Percentiles rank a stretch among this genome's conserved stretches.
These are phyloP conservation scores for Drosophila antonietae DNA, from an alignment of 2,888 invertebrate genomes.

Conservation along the genomic window DNA sequence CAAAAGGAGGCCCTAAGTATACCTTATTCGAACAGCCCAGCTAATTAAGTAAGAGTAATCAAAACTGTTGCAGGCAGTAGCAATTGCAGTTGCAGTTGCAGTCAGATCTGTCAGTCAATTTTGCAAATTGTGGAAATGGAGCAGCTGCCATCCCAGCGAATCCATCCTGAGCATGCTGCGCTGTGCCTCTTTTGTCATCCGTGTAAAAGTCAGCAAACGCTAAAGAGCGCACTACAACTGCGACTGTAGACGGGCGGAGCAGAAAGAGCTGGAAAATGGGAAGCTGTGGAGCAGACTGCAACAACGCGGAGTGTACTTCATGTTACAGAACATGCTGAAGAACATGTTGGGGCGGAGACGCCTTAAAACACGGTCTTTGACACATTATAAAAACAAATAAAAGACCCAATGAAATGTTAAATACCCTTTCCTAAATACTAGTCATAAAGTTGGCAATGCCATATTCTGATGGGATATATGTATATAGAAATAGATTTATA, in stretches of 20 bases:
- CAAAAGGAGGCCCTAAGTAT: constrained; percentile 20
- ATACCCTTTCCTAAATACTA: constrained; percentile 30
- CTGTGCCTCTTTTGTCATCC: constrained; percentile 31
- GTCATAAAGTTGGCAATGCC: not conserved
- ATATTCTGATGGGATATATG: no score
- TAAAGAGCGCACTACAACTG: constrained; percentile 66
- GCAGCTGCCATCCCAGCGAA: constrained; percentile 44
- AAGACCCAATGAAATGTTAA: constrained; percentile 23
- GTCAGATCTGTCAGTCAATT: constrained; percentile 29
- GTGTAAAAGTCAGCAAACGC: constrained; percentile 75
- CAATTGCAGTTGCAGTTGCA: not conserved
- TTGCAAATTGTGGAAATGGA: constrained; percentile 54
- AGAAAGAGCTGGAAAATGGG: not conserved
- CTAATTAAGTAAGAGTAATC: constrained; percentile 54
- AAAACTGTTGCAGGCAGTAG: constrained; percentile 9
- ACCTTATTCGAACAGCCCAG: constrained; percentile 21
- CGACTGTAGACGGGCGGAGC: not conserved
- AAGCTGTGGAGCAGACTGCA: constrained; percentile 5
- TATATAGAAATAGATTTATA: no score
- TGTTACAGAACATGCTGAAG: constrained; percentile 55
- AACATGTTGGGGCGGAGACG: constrained; percentile 28
- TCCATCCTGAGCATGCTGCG: constrained; percentile 16
- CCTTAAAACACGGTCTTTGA: constrained; percentile 58
- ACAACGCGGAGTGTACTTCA: constrained; percentile 49
- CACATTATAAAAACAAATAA: constrained; percentile 40